A percentile compares a stretch with the other conserved stretches of the same genome.
Conservation (phyloP, 2,888 invertebrate species). For the Sinohyriopsis cumingii region DNA sequence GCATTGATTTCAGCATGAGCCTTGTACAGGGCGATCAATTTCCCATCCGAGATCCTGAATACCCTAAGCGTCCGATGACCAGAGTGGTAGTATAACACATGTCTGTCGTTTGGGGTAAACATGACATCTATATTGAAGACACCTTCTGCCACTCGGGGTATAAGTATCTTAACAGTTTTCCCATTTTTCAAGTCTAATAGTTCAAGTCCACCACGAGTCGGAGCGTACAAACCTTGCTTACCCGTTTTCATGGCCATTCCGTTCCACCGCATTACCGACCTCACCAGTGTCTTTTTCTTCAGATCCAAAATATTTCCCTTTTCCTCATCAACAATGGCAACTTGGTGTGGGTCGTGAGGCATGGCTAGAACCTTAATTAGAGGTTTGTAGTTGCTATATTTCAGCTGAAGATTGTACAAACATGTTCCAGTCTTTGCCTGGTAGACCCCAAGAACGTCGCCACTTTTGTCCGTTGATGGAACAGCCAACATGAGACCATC, state of each 20-base stretch:
- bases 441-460: slow-evolving; percentile 88
- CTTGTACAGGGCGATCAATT: slow-evolving; percentile 89
- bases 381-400: slow-evolving; percentile 67
- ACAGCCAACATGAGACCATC: slow-evolving; percentile 83
- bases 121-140: slow-evolving; percentile 93
- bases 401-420: slow-evolving; percentile 68
- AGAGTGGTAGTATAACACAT: slow-evolving; percentile 97
- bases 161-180: slow-evolving; percentile 88
- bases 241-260: slow-evolving; percentile 78
- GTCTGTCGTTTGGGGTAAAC: slow-evolving; percentile 94
- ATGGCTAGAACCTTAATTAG: slow-evolving; percentile 67
- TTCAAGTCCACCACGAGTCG: slow-evolving; percentile 91
- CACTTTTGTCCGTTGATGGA: slow-evolving; percentile 81
- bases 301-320: slow-evolving; percentile 90
- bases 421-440: slow-evolving; percentile 84
- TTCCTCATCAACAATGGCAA: slow-evolving; percentile 91
- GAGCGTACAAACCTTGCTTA: slow-evolving; percentile 93
- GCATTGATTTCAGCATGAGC: slow-evolving; percentile 68
- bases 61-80: slow-evolving; percentile 94
- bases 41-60: slow-evolving; percentile 91
- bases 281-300: slow-evolving; percentile 88
- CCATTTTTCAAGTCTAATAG: slow-evolving; percentile 91
- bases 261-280: slow-evolving; percentile 92
- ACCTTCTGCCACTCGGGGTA: slow-evolving; percentile 92
- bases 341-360: slow-evolving; percentile 77